Percentiles rank a stretch among this genome's conserved stretches.
Conservation (phyloP, 37 sponge, comb jelly and placozoan species). For the Spongia lamella region DNA sequence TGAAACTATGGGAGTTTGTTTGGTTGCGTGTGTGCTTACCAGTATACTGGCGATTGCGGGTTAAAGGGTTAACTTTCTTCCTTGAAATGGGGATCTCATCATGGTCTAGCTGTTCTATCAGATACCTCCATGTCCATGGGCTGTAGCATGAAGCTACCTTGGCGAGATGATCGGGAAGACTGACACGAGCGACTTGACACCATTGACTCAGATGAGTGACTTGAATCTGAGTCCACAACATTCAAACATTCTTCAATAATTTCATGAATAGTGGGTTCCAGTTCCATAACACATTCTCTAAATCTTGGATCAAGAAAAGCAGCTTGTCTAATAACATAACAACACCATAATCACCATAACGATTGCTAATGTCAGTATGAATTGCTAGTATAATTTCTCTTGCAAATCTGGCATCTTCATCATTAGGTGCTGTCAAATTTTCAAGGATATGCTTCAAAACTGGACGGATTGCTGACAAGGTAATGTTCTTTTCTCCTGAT, state of each 20-base stretch:
- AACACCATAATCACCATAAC: background rate
- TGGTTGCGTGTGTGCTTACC: too few relatives aligned
- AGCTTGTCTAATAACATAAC: too few relatives aligned
- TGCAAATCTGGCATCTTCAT: constrained; percentile 1
- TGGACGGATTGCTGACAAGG: constrained; percentile 21
- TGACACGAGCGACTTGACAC: too few relatives aligned
- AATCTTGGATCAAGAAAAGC: constrained; percentile 42
- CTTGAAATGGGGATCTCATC: too few relatives aligned
- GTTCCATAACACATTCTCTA: constrained; percentile 20
- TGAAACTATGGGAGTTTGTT: too few relatives aligned
- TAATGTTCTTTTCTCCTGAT: constrained; percentile 40
- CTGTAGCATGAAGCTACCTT: too few relatives aligned
- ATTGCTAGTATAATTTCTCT: constrained; percentile 18
- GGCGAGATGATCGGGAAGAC: too few relatives aligned
- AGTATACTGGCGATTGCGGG: too few relatives aligned
- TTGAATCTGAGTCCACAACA: background rate
- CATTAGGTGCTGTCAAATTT: background rate
- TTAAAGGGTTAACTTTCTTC: too few relatives aligned
- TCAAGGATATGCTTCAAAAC: constrained; percentile 18
- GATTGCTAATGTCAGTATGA: background rate
- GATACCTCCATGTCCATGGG: too few relatives aligned
- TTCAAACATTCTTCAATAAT: constrained; percentile 27
- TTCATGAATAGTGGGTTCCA: constrained; percentile 2
- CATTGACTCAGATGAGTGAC: too few relatives aligned
- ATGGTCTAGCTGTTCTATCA: too few relatives aligned